Evolutionary conservation across 2,888 invertebrate genomes (phyloP).

Genomic region (Cyclophora albipunctata): DNA sequence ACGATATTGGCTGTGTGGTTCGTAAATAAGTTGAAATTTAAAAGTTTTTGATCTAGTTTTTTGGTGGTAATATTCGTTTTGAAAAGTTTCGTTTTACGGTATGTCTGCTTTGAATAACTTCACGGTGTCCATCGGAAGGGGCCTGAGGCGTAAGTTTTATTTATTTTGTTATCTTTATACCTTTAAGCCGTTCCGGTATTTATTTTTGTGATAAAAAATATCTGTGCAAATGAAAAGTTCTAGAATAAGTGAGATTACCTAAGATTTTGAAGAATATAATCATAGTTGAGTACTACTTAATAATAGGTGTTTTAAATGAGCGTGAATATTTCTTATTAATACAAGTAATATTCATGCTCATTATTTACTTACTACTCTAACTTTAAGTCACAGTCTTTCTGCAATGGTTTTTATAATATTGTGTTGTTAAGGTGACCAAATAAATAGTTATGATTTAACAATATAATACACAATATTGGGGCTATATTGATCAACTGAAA

Average conservation of each 20-base stretch:
- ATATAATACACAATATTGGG: too few species aligned
- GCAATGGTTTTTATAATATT: background rate
- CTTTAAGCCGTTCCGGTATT: too few species aligned
- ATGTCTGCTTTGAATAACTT: constrained; percentile 67
- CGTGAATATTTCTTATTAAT: background rate
- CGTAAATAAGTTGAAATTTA: too few species aligned
- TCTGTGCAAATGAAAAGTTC: too few species aligned
- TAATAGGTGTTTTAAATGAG: background rate
- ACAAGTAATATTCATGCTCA: background rate
- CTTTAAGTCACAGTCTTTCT: background rate
- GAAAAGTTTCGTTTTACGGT: background rate
- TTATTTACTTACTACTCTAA: background rate
- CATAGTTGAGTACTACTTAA: background rate
- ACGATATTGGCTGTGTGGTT: too few species aligned
- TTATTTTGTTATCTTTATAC: constrained; percentile 1
- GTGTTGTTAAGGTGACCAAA: background rate
- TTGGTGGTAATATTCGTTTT: constrained; percentile 3
- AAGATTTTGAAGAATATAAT: constrained; percentile 1
- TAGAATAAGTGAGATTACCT: background rate
- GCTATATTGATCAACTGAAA: too few species aligned
- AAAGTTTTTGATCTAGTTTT: background rate
- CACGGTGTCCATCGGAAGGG: constrained; percentile 54
- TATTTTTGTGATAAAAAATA: too few species aligned
- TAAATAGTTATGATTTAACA: too few species aligned
- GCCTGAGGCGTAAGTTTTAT: constrained; percentile 54